phyloP scores from a whole-genome alignment of 2,113 vertebrate genomes.

The Lepus timidus region DNA sequence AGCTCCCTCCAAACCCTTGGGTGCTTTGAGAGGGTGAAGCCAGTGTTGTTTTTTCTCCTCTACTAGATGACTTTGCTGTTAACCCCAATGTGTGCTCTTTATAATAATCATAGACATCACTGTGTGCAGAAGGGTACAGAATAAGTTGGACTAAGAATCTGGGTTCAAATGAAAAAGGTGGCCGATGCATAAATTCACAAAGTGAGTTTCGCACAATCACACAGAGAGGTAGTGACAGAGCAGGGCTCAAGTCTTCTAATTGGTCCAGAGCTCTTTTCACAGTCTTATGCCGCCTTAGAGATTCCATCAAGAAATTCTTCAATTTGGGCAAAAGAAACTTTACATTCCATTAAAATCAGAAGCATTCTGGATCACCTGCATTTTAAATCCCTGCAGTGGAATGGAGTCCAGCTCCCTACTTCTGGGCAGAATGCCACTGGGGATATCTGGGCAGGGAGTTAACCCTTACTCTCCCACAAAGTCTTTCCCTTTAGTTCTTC shows the following conservation, averaged over 20 bases:
- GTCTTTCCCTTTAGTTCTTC: background rate
- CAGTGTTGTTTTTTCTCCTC: no score
- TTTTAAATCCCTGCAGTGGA: slow-evolving; percentile 49
- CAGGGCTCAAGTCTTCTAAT: background rate
- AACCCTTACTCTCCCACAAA: slow-evolving; percentile 4
- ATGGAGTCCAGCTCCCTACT: slow-evolving; percentile 30
- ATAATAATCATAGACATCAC: background rate
- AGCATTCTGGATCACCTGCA: slow-evolving; percentile 38
- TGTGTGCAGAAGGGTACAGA: background rate
- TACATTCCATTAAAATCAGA: slow-evolving; percentile 56
- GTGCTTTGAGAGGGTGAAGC: background rate
- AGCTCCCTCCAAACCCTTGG: background rate
- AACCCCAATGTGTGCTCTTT: background rate
- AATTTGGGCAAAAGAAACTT: slow-evolving; percentile 51
- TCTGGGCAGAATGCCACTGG: slow-evolving; percentile 52
- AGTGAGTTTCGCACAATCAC: background rate
- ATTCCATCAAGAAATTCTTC: slow-evolving; percentile 8
- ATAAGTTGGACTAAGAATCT: background rate
- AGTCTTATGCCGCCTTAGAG: background rate
- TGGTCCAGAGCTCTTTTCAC: background rate
- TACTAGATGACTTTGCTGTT: background rate
- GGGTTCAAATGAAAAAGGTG: background rate
- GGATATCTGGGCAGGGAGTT: slow-evolving; percentile 13
- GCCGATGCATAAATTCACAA: background rate
- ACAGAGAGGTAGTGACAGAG: background rate